These are phyloP conservation scores for Excalfactoria chinensis DNA, from an alignment of 2,113 vertebrate genomes.

Conservation along the genomic window DNA sequence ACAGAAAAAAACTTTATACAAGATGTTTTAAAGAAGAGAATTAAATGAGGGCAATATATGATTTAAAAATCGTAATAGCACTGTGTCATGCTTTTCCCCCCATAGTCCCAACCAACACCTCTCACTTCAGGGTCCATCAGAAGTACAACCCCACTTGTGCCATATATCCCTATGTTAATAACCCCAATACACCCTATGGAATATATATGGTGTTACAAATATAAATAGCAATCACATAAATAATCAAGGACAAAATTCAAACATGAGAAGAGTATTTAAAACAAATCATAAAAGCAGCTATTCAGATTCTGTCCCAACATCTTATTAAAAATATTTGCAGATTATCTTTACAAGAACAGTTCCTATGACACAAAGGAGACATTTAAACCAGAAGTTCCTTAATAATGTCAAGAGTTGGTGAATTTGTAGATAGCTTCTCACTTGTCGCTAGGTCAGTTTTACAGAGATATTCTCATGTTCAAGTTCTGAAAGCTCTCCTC, in stretches of 20 bases:
- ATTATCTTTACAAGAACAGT: background rate
- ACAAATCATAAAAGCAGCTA: background rate
- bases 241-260: background rate
- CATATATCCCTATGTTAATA: background rate
- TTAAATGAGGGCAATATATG: background rate
- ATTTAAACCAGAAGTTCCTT: background rate
- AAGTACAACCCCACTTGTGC: background rate
- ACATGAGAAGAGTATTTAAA: background rate
- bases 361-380: background rate
- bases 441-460: constrained; percentile 6
- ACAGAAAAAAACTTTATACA: background rate
- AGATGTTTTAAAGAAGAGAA: background rate
- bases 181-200: background rate
- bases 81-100: fast-evolving
- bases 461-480: constrained; percentile 21
- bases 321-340: background rate
- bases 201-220: background rate
- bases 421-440: background rate
- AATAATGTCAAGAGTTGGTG: background rate
- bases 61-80: background rate
- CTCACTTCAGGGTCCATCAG: background rate
- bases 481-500: background rate
- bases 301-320: background rate
- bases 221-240: constrained; percentile 1
- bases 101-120: background rate